phyloP scores from a whole-genome alignment of 2,888 invertebrate species.

The Leptinotarsa peninsularis region DNA sequence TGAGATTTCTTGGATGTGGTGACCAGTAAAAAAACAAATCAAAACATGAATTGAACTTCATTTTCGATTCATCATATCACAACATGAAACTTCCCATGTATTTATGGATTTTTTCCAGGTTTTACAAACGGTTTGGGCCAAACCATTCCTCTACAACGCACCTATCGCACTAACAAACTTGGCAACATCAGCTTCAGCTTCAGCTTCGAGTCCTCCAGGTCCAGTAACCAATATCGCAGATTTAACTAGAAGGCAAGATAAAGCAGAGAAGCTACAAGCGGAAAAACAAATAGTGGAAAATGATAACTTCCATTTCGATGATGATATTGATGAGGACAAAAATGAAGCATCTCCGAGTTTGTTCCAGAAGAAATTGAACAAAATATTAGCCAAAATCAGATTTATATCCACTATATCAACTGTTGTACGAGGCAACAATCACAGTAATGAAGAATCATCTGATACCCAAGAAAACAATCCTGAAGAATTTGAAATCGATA shows the following conservation, averaged over 20 bases:
- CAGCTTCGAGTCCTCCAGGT: conserved; percentile 41
- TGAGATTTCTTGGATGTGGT: too few species aligned
- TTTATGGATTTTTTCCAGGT: conserved; percentile 27
- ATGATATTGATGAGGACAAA: conserved; percentile 34
- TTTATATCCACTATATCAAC: conserved; percentile 40
- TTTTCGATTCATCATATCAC: too few species aligned
- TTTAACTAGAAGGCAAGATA: conserved; percentile 41
- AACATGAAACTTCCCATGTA: too few species aligned
- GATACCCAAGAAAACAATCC: conserved; percentile 32
- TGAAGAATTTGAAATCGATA: conserved; percentile 41
- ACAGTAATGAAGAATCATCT: conserved; percentile 1
- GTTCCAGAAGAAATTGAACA: conserved; percentile 50
- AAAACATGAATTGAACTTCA: too few species aligned
- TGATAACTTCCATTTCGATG: conserved; percentile 21
- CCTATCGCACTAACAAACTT: conserved; percentile 36
- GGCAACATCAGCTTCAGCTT: conserved; percentile 46
- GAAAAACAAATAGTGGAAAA: conserved; percentile 40
- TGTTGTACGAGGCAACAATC: conserved; percentile 17
- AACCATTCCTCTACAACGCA: conserved; percentile 43
- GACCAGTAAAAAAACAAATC: too few species aligned
- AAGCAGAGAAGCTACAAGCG: conserved; percentile 35
- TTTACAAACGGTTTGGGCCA: conserved; percentile 21
- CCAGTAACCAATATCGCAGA: conserved; percentile 47
- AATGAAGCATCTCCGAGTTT: conserved; percentile 48
- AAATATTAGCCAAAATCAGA: conserved; percentile 49